Evolutionary conservation across 2,888 invertebrate species (phyloP), one percentile per base, ranked within the genome.

Genomic region (Metacarcinus magister): DNA sequence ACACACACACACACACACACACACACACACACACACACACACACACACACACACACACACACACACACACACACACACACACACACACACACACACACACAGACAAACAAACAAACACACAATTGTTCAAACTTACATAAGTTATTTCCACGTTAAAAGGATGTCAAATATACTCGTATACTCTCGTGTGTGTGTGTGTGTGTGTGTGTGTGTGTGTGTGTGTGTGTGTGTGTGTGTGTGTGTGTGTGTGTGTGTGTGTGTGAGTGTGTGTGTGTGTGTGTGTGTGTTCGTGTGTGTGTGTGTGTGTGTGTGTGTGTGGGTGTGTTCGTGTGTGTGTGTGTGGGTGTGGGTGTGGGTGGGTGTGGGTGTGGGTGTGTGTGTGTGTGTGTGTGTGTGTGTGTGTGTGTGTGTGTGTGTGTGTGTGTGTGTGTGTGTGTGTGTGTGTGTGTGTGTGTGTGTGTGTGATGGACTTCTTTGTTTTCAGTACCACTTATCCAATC

Each of bases 161-260:
- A 46, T 46, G 46, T 46, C 10, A 60, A 8, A 48, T 48, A 48
- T 48, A 48, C 13, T 8, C 19, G 16, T 60, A 60, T 60, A 16
- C 2, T 7, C 19, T 10, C 19, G 60, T 16, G 5, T 5, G 60
- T 60, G 60, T 60, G 75, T 75, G 75, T 75, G 75, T 75, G 28
- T 75, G 75, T 75, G 75, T 75, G 75, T 75, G 75, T 75, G 75
- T 75, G 75, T 75, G 75, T 75, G 75, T 75, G 75, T 75, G 75
- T 75, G 75, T 75, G 75, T 75, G 75, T 75, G 75, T 75, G 75
- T 75, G 75, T 75, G 75, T 75, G 75, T 75, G 75, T 48, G 13
- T 48, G 13, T 48, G 48, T 48, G 48, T 48, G 48, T 48, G 48
- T 48, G 48, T 48, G 48, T 48, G 48, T 48, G 48, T 48, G 48